A percentile compares a stretch with the other conserved stretches of the same genome.
These are phyloP conservation scores for Microcebus lehilahytsara DNA, from an alignment of 2,113 vertebrate species.

Conservation along the genomic window DNA sequence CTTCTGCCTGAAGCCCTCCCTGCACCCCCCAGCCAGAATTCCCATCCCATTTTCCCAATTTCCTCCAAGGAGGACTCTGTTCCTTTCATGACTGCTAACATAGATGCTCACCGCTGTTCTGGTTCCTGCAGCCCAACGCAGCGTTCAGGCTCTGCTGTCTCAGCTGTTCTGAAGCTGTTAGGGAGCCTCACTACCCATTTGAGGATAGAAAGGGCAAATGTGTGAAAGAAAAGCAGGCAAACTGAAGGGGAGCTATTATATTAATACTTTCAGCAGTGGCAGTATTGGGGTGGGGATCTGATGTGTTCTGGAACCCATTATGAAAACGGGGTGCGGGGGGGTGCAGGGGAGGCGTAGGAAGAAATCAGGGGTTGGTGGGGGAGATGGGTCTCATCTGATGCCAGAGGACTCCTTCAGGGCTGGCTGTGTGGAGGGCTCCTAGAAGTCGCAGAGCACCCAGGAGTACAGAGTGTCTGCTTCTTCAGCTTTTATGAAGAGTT, in stretches of 20 bases:
- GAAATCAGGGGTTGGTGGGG: neutral
- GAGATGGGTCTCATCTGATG: neutral
- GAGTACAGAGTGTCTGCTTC: neutral
- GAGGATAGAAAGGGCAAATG: neutral
- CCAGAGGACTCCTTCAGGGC: neutral
- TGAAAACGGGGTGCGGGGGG: neutral
- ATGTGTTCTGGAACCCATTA: neutral
- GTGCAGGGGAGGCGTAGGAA: no score
- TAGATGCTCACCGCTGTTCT: neutral
- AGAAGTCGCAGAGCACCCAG: neutral
- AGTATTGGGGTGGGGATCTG: no score
- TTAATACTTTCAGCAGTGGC: neutral
- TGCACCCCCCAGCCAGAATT: no score
- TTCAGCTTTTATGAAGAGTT: neutral
- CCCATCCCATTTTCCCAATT: no score
- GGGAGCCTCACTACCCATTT: neutral
- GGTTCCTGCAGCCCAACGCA: rapidly evolving
- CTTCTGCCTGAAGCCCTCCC: neutral
- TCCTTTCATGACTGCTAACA: neutral
- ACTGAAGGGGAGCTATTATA: neutral
- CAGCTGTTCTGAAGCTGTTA: neutral
- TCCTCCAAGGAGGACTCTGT: neutral
- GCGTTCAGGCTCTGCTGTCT: neutral
- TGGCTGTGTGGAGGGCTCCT: rapidly evolving
- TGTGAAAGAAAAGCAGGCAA: neutral